Conservation (phyloP, 2,888 invertebrate species). For the Xanthorhoe spadicearia region DNA sequence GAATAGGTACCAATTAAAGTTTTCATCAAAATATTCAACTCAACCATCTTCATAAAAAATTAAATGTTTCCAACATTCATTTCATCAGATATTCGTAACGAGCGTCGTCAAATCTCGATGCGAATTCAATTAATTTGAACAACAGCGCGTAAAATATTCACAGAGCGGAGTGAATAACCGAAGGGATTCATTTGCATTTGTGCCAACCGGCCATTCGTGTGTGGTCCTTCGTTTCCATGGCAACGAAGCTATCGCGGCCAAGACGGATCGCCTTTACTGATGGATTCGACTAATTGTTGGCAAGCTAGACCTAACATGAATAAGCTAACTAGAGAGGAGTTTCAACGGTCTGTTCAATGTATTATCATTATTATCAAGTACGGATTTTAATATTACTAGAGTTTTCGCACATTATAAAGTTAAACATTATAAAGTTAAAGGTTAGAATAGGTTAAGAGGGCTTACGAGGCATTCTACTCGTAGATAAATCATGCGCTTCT, state of each 20-base stretch:
- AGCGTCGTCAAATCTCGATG: constrained; percentile 31
- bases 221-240: constrained; percentile 80
- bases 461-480: no score
- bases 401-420: not conserved
- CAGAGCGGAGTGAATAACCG: constrained; percentile 56
- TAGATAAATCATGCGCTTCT: no score
- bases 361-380: not conserved
- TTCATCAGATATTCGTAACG: constrained; percentile 5
- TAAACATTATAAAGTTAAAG: no score
- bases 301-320: constrained; percentile 36
- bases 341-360: not conserved
- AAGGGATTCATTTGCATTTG: constrained; percentile 71
- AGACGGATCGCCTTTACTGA: constrained; percentile 62
- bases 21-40: no score
- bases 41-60: no score
- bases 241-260: constrained; percentile 54
- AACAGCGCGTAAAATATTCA: constrained; percentile 67
- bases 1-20: no score
- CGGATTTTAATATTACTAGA: no score
- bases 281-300: constrained; percentile 78
- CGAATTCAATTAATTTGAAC: constrained; percentile 66
- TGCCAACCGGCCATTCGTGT: constrained; percentile 69
- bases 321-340: not conserved
- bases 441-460: no score
- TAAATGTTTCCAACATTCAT: not conserved